Evolutionary conservation across 2,888 invertebrate genomes (phyloP).

Genomic region (Flexamia atlantica): DNA sequence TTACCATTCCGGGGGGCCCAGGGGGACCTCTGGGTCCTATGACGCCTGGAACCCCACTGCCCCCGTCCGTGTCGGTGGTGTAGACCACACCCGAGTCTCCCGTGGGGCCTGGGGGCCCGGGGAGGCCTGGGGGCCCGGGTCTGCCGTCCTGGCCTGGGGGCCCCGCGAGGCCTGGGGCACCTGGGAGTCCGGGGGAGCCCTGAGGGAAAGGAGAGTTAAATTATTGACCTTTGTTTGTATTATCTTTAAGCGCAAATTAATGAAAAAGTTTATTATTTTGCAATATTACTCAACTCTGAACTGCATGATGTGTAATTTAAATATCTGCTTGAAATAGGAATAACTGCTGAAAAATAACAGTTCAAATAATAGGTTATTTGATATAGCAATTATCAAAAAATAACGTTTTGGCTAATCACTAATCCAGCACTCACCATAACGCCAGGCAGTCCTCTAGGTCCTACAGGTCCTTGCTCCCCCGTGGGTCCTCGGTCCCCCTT

Average conservation of each 20-base stretch:
- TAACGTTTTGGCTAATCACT: too few species aligned
- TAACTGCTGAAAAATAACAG: too few species aligned
- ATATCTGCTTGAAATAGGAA: too few species aligned
- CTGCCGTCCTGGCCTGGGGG: slow-evolving; percentile 71
- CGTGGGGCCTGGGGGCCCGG: slow-evolving; percentile 70
- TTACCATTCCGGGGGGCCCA: slow-evolving; percentile 78
- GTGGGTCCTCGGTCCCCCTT: slow-evolving; percentile 74
- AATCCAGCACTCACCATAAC: slow-evolving; percentile 72
- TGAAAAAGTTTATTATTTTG: too few species aligned
- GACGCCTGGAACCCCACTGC: slow-evolving; percentile 73
- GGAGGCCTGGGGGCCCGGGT: slow-evolving; percentile 74
- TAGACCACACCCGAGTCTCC: slow-evolving; percentile 68
- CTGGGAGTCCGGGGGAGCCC: slow-evolving; percentile 74
- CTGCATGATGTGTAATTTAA: too few species aligned
- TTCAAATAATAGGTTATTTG: too few species aligned
- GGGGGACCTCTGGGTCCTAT: slow-evolving; percentile 78
- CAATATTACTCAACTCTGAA: too few species aligned
- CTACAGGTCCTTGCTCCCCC: slow-evolving; percentile 76
- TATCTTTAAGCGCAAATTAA: too few species aligned
- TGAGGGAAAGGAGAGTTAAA: slow-evolving; percentile 67
- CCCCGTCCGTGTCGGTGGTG: slow-evolving; percentile 66
- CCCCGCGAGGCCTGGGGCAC: slow-evolving; percentile 74
- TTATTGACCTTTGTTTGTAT: too few species aligned
- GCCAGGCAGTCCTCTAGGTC: slow-evolving; percentile 76
- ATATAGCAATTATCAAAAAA: too few species aligned